Percentiles rank a stretch among this genome's conserved stretches.
Evolutionary conservation across 2,888 invertebrate genomes (phyloP).

Genomic region (Drosophila villosipedis): DNA sequence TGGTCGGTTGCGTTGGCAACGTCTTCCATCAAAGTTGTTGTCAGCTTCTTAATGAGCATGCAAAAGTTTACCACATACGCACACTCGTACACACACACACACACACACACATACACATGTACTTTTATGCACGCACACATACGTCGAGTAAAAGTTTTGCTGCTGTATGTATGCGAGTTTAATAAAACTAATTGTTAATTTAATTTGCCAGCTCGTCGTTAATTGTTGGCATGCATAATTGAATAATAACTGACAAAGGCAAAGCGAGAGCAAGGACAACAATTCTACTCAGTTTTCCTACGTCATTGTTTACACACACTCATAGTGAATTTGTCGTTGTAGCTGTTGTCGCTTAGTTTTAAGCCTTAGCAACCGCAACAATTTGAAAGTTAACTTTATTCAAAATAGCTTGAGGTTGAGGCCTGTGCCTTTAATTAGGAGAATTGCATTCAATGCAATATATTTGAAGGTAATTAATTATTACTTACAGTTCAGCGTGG

Average conservation of each 20-base stretch:
- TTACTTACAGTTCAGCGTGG: slow-evolving; percentile 15
- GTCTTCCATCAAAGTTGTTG: slow-evolving; percentile 60
- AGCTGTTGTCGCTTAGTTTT: neutral
- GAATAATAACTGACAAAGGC: slow-evolving; percentile 77
- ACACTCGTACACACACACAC: slow-evolving; percentile 4
- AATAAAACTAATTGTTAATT: slow-evolving; percentile 85
- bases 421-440: slow-evolving; percentile 15
- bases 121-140: neutral
- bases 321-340: neutral
- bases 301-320: slow-evolving; percentile 28
- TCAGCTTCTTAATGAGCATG: slow-evolving; percentile 76
- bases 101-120: slow-evolving; percentile 1
- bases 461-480: slow-evolving; percentile 17
- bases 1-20: slow-evolving; percentile 41
- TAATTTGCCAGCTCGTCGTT: slow-evolving; percentile 83
- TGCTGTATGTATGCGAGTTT: slow-evolving; percentile 70
- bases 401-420: slow-evolving; percentile 28
- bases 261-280: slow-evolving; percentile 29
- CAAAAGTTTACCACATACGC: slow-evolving; percentile 62
- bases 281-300: slow-evolving; percentile 18
- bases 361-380: slow-evolving; percentile 12
- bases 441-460: slow-evolving; percentile 26
- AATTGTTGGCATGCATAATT: slow-evolving; percentile 84
- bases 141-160: slow-evolving; percentile 49
- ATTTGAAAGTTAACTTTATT: slow-evolving; percentile 22